Evolutionary conservation across 2,888 invertebrate genomes (phyloP), one percentile per base, ranked within the genome.

Genomic region (Geotrupes spiniger): DNA sequence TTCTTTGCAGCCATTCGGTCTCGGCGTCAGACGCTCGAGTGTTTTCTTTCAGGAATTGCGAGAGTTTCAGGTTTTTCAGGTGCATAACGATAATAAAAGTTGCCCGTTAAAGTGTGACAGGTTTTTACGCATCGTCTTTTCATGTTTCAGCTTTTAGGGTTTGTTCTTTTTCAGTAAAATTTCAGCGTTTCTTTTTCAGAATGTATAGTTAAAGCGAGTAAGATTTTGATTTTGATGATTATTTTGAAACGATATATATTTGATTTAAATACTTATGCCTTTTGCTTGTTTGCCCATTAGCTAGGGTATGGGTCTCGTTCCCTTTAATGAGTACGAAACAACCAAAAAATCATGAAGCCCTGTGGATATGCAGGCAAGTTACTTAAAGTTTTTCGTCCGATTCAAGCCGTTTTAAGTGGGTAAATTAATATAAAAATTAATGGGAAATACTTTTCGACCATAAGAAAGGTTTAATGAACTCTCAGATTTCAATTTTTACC

Each of bases 361-460:
- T 71, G 68, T 68, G 70, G 70, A 70, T 61, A 63, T 65, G 62
- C 72, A 72, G 72, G 72, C 72, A 72, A 72, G 72, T 72, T 65
- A 59, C 44, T 40, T 41, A 52, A 49, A 27, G 42, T 45, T 29
- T 21, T 37, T 25, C 33, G 15, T 46, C 41, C 46, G 33, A 33
- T 33, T 33, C 33, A 33, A 33, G 33, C 33, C 11, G 33, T 33
- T 15, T 29, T 15, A 14, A 33, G 15, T 33, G 33, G 33, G 33
- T 33, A 33, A 33, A 33, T 21, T 4, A 21, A n/a, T n/a, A n/a
- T n/a, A n/a, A 33, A 33, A 12, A 8, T 33, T 15, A 15, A 12
- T 33, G 33, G 33, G 33, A 33, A 33, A 33, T 33, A 33, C 10
- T 33, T 33, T 33, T 33, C 8, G 11, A 12, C 9, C 1, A 33